Evolutionary conservation across 2,797 vertebrate genomes (phyloP).

Genomic region (Netta rufina): DNA sequence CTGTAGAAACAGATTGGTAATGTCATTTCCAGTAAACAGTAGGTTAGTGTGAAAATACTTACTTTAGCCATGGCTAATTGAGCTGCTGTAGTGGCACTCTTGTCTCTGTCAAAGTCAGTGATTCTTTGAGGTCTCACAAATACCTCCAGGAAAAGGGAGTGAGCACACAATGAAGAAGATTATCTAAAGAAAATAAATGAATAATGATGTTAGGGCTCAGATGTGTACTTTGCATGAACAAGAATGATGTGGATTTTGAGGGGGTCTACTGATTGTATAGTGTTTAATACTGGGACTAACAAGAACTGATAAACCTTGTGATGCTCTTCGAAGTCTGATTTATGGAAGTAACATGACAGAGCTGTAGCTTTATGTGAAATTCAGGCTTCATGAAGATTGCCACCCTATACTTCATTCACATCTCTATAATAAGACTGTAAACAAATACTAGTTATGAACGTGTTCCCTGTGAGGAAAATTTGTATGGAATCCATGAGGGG

Average conservation of each 20-base stretch:
- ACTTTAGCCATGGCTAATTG: background rate
- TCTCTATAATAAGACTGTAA: background rate
- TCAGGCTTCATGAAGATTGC: background rate
- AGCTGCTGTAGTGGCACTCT: background rate
- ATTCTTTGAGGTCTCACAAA: background rate
- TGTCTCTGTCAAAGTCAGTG: background rate
- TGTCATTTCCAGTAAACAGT: background rate
- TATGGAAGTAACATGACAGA: background rate
- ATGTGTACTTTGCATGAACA: background rate
- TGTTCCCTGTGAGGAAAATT: background rate
- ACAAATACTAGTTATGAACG: constrained; percentile 6
- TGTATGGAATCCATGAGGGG: background rate
- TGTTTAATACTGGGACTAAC: background rate
- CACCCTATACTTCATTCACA: background rate
- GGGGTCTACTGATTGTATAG: background rate
- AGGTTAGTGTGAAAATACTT: background rate
- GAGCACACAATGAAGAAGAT: background rate
- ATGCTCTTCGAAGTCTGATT: background rate
- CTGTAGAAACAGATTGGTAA: background rate
- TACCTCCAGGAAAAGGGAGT: background rate
- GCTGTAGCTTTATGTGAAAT: background rate
- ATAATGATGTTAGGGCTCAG: background rate
- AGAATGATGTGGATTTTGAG: background rate
- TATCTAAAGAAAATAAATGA: background rate
- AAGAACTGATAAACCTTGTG: background rate